These are phyloP conservation scores for Agrotis ipsilon DNA, from an alignment of 2,888 invertebrate species.

Conservation along the genomic window DNA sequence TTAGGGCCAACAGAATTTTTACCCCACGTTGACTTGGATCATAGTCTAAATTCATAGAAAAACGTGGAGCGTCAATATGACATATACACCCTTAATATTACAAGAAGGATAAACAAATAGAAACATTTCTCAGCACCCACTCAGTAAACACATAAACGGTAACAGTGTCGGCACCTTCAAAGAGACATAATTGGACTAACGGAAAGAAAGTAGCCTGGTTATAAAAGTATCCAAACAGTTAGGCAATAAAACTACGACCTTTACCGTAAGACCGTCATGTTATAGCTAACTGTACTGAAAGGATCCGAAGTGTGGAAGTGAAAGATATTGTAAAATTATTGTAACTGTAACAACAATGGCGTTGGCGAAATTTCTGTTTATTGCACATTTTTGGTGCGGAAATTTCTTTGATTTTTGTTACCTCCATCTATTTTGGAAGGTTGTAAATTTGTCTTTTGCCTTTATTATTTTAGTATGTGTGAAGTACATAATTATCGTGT, in stretches of 20 bases:
- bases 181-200: conserved; percentile 82
- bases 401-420: conserved; percentile 41
- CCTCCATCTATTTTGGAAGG: too few relatives aligned
- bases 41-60: too few relatives aligned
- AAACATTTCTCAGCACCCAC: conserved; percentile 40
- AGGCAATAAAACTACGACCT: conserved; percentile 73
- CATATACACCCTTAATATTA: neutral
- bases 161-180: conserved; percentile 80
- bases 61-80: neutral
- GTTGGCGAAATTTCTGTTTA: conserved; percentile 56
- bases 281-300: conserved; percentile 64
- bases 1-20: neutral
- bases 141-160: conserved; percentile 70
- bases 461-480: neutral
- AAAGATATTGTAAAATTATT: conserved; percentile 50
- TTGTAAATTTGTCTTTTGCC: neutral
- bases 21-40: neutral
- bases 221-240: conserved; percentile 77
- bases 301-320: conserved; percentile 48
- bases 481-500: too few relatives aligned
- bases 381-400: conserved; percentile 59
- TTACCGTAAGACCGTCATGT: conserved; percentile 61
- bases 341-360: conserved; percentile 64
- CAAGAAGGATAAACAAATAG: conserved; percentile 15
- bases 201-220: conserved; percentile 85